Conservation (phyloP, 2,888 invertebrate species). For the Coronaproctus castanopsis region DNA sequence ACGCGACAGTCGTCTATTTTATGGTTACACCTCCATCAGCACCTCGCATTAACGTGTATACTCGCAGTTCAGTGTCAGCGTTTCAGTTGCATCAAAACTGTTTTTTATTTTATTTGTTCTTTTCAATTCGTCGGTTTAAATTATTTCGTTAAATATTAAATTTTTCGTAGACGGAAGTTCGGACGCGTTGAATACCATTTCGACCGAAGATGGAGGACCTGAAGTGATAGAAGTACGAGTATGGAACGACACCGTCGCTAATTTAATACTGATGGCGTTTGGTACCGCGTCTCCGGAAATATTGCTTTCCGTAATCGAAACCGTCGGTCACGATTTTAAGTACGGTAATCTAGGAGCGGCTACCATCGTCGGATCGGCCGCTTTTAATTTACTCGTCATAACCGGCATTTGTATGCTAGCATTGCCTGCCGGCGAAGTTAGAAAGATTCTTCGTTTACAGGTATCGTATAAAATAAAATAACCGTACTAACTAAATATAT, state of each 20-base stretch:
- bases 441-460: slow-evolving; percentile 14
- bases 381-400: slow-evolving; percentile 95
- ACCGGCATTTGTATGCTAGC: slow-evolving; percentile 82
- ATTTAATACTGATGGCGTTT: slow-evolving; percentile 93
- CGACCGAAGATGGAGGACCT: slow-evolving; percentile 43
- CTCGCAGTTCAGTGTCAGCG: no score
- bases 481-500: not conserved
- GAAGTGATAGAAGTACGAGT: slow-evolving; percentile 64
- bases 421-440: slow-evolving; percentile 41
- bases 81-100: no score
- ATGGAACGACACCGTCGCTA: slow-evolving; percentile 99
- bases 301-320: slow-evolving; percentile 89
- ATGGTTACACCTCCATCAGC: no score
- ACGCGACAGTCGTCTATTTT: no score
- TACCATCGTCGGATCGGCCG: slow-evolving; percentile 96
- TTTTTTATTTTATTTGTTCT: no score
- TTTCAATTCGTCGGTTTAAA: no score
- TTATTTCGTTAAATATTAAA: no score
- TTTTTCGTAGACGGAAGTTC: slow-evolving; percentile 13
- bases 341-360: slow-evolving; percentile 95
- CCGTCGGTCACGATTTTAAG: slow-evolving; percentile 82
- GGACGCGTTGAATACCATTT: slow-evolving; percentile 37
- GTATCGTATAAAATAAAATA: no score
- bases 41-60: no score
- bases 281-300: slow-evolving; percentile 96